A percentile compares a stretch with the other conserved stretches of the same genome.
These are phyloP conservation scores for Mechanitis mazaeus DNA, from an alignment of 2,888 invertebrate species.

Conservation along the genomic window DNA sequence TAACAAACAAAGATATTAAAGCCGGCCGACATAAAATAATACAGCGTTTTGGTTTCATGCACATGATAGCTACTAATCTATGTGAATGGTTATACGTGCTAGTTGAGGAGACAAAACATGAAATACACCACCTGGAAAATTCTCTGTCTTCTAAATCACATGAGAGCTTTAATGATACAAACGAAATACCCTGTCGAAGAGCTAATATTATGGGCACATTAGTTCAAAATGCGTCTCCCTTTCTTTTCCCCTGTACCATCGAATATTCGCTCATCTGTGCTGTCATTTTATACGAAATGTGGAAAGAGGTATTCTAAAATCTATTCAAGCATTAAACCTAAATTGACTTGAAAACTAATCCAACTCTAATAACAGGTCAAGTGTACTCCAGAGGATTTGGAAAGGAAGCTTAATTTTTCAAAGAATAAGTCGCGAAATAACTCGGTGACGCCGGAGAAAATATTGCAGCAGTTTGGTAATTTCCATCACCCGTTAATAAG, in stretches of 20 bases:
- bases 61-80: conserved; percentile 93
- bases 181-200: conserved; percentile 68
- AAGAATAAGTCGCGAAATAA: conserved; percentile 67
- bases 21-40: conserved; percentile 81
- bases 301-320: conserved; percentile 82
- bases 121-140: conserved; percentile 84
- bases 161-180: conserved; percentile 36
- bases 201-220: conserved; percentile 83
- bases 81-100: conserved; percentile 95
- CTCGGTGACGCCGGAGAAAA: conserved; percentile 71
- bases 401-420: conserved; percentile 55
- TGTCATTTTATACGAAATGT: conserved; percentile 92
- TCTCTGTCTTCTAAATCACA: conserved; percentile 40
- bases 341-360: neutral
- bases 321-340: neutral
- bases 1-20: conserved; percentile 85
- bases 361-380: conserved; percentile 56
- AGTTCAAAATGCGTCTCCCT: conserved; percentile 83
- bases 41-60: conserved; percentile 94
- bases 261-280: conserved; percentile 95
- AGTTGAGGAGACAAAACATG: conserved; percentile 92
- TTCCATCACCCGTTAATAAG: neutral
- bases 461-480: conserved; percentile 70
- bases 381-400: conserved; percentile 69
- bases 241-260: conserved; percentile 91